Percentiles rank a stretch among this genome's conserved stretches.
These are phyloP conservation scores for Dipodomys spectabilis DNA, from an alignment of 2,113 vertebrate species.

Conservation along the genomic window DNA sequence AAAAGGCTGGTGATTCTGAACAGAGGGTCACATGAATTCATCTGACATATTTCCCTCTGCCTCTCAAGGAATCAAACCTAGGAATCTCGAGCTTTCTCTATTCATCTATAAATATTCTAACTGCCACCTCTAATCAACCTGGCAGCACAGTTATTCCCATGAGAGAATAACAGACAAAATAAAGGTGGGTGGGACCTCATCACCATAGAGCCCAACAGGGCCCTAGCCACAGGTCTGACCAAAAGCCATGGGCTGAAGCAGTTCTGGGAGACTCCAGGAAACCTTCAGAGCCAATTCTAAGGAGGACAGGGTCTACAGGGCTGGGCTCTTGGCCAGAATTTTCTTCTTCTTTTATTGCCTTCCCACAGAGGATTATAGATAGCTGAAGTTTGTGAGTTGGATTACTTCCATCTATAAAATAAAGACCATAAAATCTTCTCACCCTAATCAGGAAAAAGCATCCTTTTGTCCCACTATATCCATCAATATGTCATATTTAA, in stretches of 20 bases:
- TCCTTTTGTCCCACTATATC: slow-evolving; percentile 64
- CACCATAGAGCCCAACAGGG: rapidly evolving
- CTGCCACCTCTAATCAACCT: not conserved
- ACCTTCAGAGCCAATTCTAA: not conserved
- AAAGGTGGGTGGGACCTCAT: not conserved
- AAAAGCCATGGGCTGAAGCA: not conserved
- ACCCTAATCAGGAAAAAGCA: slow-evolving; percentile 67
- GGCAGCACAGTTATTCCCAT: not conserved
- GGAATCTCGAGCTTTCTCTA: not conserved
- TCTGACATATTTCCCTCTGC: not conserved
- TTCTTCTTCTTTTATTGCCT: slow-evolving; percentile 61
- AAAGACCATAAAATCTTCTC: slow-evolving; percentile 73
- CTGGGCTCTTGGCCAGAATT: slow-evolving; percentile 36
- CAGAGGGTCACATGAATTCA: not conserved
- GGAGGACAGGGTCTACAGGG: not conserved
- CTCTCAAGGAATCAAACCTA: not conserved
- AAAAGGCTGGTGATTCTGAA: not conserved
- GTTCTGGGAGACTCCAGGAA: not conserved
- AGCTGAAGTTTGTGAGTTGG: slow-evolving; percentile 66
- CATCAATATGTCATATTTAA: slow-evolving; percentile 81
- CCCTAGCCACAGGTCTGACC: not conserved
- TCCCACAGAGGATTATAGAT: slow-evolving; percentile 63
- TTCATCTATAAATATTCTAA: not conserved
- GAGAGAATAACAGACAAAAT: not conserved
- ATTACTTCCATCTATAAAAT: slow-evolving; percentile 79